Evolutionary conservation across 1,140 invertebrate species (phyloP), one percentile per base, ranked within the genome.

Genomic region (Oryctes rhinoceros): DNA sequence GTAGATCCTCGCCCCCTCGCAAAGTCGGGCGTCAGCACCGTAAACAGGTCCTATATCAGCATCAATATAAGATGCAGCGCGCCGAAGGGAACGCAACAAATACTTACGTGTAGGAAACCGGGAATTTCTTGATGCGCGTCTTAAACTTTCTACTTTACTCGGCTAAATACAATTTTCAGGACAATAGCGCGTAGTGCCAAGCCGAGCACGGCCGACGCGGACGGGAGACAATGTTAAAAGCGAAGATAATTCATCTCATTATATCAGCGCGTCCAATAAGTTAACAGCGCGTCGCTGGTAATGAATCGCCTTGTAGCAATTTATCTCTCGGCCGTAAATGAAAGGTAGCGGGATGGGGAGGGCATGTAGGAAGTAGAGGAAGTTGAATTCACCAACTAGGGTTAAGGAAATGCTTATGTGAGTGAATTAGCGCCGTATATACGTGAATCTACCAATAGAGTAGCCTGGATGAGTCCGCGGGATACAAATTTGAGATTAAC

Each of bases 41-140:
- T 20, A 59, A 59, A 59, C 18, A 59, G 24, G 62, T 49, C 30
- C 79, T 13, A 74, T 15, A 44, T 80, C 53, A 37, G 79, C 67
- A 30, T 80, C 67, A 59, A 74, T 79, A 74, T 74, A 76, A 76
- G 75, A 76, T 76, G 75, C 75, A 76, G 7, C 18, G n/a, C 15
- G 53, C 11, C 5, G 18, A 15, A 15, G 44, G 37, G 18, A 10
- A 18, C 77, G 77, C 77, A 76, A 76, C 75, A 76, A 76, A 76
- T 76, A 30, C 24, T 30, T 30, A 1, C 0, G 24, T 30, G 24
- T 30, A 49, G 75, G 75, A 76, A 76, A 18, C 35, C n/a, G n/a
- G 35, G 47, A 76, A 47, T 76, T 76, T 78, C 47, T 48, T 59
- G 24, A 30, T 30, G 48, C 53, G 18, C 53, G 53, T 24, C 77